Evolutionary conservation across 2,797 vertebrate species (phyloP), one percentile per base, ranked within the genome.

Genomic region (Falco peregrinus): DNA sequence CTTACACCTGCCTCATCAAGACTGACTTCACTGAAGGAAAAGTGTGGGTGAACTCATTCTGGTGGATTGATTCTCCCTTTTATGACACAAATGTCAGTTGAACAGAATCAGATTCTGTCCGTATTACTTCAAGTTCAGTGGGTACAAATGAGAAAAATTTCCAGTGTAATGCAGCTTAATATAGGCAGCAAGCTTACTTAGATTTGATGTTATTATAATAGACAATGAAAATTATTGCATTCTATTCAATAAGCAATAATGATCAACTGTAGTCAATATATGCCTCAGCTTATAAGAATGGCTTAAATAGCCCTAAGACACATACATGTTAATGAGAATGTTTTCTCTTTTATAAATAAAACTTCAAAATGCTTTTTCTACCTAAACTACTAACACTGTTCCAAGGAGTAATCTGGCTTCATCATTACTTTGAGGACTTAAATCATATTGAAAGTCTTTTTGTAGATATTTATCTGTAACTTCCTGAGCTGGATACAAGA

Each of bases 101-200:
- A 94, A 82, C 16, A 79, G 47, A 74, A 61, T 54, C 14, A 83
- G 53, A 65, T 78, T 92, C 59, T 61, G 9, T 60, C 64, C 16
- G 6, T 70, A 59, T 51, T 82, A 45, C 15, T 61, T 76, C 48
- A 71, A 35, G 16, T 78, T 88, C 67, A 60, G 47, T 69, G 29
- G 48, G n/a, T 74, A 94, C n/a, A 95, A 89, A 77, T 70, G 28
- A 85, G n/a, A 91, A 63, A 68, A 77, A 87, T 70, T 93, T 68
- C 56, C 51, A 71, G n/a, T 9, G 41, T 77, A 90, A 92, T 64
- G 20, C 51, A 82, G 48, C 0, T 0, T 37, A 76, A 70, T 77
- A 79, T 45, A 84, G 48, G 87, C 37, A 24, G 9, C 33, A 84
- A 45, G 29, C 7, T 33, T 81, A 63, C 84, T 93, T 73, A 95